Conservation (phyloP, 2,113 vertebrate genomes). For the Symphodus melops region DNA sequence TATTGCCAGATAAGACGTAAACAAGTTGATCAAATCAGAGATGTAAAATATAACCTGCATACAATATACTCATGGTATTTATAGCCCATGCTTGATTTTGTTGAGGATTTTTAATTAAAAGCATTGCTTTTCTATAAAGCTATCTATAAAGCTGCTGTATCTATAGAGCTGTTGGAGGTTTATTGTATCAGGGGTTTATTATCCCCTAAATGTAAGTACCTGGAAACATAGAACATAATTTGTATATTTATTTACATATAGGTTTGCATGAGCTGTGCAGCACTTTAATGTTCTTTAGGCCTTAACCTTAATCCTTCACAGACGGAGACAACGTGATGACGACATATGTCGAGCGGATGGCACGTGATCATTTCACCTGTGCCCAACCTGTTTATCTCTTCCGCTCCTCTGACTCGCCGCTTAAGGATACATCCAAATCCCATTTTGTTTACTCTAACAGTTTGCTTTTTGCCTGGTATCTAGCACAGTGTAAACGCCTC, state of each 20-base stretch:
- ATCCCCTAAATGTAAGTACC: too few species aligned
- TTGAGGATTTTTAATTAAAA: background rate
- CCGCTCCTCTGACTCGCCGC: background rate
- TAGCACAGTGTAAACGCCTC: background rate
- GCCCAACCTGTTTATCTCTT: slow-evolving; percentile 71
- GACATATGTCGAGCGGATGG: background rate
- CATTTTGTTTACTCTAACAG: background rate
- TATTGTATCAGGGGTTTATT: too few species aligned
- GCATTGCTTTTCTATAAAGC: too few species aligned
- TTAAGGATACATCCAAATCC: background rate
- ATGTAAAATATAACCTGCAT: background rate
- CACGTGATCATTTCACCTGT: slow-evolving; percentile 75
- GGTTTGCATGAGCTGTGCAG: background rate
- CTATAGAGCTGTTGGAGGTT: too few species aligned
- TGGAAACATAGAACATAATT: too few species aligned
- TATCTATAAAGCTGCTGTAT: too few species aligned
- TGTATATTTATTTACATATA: background rate
- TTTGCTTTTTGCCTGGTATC: background rate
- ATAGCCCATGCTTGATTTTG: background rate
- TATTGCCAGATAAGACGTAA: too few species aligned
- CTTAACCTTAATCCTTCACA: background rate
- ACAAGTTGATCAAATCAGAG: too few species aligned
- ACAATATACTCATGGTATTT: background rate
- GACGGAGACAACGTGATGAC: slow-evolving; percentile 53
- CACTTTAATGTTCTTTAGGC: background rate